Percentiles rank a stretch among this genome's conserved stretches.
phyloP scores from a whole-genome alignment of 2,888 invertebrate species.

The Choreutis nemorana region DNA sequence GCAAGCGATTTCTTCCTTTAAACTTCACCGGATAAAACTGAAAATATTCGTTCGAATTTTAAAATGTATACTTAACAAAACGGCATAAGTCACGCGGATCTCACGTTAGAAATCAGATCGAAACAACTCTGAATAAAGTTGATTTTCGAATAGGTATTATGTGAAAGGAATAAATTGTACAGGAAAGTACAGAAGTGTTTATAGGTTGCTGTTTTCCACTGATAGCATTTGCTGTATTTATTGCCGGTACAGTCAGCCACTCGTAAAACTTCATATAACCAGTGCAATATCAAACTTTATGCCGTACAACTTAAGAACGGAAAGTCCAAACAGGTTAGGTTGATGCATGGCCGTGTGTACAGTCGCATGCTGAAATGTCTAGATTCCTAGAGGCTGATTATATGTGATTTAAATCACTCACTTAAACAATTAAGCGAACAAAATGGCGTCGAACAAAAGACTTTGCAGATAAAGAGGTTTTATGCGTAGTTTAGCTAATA shows the following conservation, averaged over 20 bases:
- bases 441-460: no score
- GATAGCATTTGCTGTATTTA: conserved; percentile 7
- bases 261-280: no score
- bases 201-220: conserved; percentile 4
- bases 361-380: conserved; percentile 22
- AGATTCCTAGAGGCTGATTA: conserved; percentile 17
- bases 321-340: no score
- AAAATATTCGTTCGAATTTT: conserved; percentile 6
- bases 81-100: conserved; percentile 6
- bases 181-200: conserved; percentile 6
- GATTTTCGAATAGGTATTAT: conserved; percentile 5
- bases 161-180: conserved; percentile 5
- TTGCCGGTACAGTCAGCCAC: conserved; percentile 3
- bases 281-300: no score
- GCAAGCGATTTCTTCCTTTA: conserved; percentile 9
- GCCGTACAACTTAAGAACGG: no score
- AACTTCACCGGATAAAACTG: conserved; percentile 10
- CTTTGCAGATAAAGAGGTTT: no score
- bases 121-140: conserved; percentile 4
- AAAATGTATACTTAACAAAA: conserved; percentile 4
- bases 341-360: no score
- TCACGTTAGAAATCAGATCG: conserved; percentile 6
- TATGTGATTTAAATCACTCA: conserved; percentile 17
- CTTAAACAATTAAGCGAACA: conserved; percentile 5
- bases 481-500: no score